A percentile compares a stretch with the other conserved stretches of the same genome.
Evolutionary conservation across 2,888 invertebrate genomes (phyloP).

Genomic region (Nezara viridula): DNA sequence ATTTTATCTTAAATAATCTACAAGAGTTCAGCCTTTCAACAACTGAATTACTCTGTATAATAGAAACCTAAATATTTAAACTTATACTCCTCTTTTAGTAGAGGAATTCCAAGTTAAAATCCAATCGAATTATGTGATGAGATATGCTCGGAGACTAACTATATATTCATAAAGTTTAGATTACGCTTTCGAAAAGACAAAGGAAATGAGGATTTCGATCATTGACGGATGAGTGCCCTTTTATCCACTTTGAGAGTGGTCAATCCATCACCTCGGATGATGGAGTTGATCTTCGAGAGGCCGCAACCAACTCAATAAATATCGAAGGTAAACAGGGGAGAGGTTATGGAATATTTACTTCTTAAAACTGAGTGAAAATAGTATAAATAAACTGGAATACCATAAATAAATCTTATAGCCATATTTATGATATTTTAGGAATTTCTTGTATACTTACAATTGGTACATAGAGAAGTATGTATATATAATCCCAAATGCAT

Average conservation of each 20-base stretch:
- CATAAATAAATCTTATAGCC: too few relatives aligned
- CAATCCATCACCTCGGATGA: background rate
- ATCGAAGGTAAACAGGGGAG: background rate
- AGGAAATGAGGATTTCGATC: background rate
- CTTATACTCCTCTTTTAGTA: too few relatives aligned
- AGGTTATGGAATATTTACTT: background rate
- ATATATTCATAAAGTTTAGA: background rate
- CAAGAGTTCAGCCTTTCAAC: too few relatives aligned
- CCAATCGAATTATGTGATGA: background rate
- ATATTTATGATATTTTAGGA: too few relatives aligned
- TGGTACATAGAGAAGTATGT: too few relatives aligned
- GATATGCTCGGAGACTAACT: background rate
- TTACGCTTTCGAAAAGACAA: background rate
- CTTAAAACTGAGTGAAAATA: background rate
- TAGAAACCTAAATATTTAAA: too few relatives aligned
- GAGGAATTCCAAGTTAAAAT: too few relatives aligned
- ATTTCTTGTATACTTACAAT: too few relatives aligned
- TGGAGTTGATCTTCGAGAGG: background rate
- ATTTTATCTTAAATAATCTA: too few relatives aligned
- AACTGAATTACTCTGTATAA: too few relatives aligned
- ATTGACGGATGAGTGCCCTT: background rate
- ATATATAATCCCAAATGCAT: too few relatives aligned
- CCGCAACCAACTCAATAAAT: background rate
- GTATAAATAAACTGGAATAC: background rate
- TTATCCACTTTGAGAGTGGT: background rate